Conservation (phyloP, 2,113 vertebrate genomes). For the Catharus fuscescens region DNA sequence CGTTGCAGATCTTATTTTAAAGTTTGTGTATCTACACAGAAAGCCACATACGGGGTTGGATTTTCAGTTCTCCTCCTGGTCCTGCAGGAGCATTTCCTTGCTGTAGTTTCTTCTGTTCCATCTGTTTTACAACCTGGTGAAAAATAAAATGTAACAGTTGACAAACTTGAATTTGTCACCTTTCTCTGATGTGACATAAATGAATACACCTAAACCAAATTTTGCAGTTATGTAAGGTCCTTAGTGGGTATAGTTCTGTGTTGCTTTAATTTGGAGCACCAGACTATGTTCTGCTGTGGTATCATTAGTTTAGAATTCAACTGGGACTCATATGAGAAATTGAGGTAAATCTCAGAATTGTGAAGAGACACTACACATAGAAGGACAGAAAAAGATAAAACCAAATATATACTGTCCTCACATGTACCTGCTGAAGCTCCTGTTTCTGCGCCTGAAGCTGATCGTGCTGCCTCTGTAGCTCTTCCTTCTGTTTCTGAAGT, state of each 20-base stretch:
- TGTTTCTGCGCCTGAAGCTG: constrained; percentile 91
- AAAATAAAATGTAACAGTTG: background rate
- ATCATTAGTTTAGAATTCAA: background rate
- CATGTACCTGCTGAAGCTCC: constrained; percentile 87
- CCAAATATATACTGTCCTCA: background rate
- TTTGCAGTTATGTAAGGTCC: background rate
- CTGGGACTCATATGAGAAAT: background rate
- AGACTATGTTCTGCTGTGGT: background rate
- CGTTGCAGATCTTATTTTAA: background rate
- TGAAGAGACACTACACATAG: background rate
- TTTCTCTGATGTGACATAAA: background rate
- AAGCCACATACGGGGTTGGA: constrained; percentile 75
- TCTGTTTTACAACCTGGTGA: constrained; percentile 88
- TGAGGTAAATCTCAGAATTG: background rate
- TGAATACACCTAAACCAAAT: background rate
- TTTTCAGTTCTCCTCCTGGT: constrained; percentile 77
- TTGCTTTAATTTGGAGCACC: background rate
- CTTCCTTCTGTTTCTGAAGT: constrained; percentile 89
- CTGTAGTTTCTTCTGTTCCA: constrained; percentile 90
- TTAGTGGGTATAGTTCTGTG: background rate
- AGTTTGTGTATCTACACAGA: background rate
- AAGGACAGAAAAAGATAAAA: background rate
- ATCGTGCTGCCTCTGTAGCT: constrained; percentile 89
- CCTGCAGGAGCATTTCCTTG: constrained; percentile 79
- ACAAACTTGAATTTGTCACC: background rate